Base-by-base conservation (phyloP, 2,113 vertebrate species). In the Stegostoma tigrinum region DNA sequence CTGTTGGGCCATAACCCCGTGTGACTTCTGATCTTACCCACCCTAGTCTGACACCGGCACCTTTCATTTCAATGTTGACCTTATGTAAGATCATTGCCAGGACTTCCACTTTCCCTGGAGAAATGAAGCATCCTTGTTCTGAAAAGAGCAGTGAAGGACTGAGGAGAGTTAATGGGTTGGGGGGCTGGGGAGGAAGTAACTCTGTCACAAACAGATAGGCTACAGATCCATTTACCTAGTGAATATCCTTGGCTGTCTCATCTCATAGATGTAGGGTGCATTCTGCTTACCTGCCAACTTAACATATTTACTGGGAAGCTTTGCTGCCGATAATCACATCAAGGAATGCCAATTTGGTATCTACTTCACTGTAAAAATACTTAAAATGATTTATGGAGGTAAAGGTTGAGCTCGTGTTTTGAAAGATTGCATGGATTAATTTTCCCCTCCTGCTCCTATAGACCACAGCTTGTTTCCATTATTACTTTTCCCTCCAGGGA, bases 331-430 rank as follows among this genome's bases (percentile, higher is more conserved):
- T 91, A 64, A 64, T 15, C 30, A 34, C 30, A 64, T 91, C 55
- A 91, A 91, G 55, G 30, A 34, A 64, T 64, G 52, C 27, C 87
- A 64, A 91, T 64, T n/a, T 91, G 87, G 5, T 61, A 64, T 64
- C 55, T n/a, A 64, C 61, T 91, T 34, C 87, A 64, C 27, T 64
- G 30, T 64, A 64, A 61, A 91, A 91, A 64, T 64, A 64, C 55
- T n/a, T 91, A 90, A 64, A 34, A 91, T 64, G 87, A 91, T 91
- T 64, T 91, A n/a, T 55, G 34, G 87, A 64, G 87, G 87, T 55
- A 91, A 91, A 91, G 55, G 34, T 64, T 91, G 87, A 61, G 87
- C 87, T 91, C 34, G 55, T 91, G 64, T 91, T 91, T 64, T 91
- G 87, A 91, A 91, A 61, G 87, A 91, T 55, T 27, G 45, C 86